Conservation (phyloP, 2,888 invertebrate genomes). For the Lithophane ornitopus region DNA sequence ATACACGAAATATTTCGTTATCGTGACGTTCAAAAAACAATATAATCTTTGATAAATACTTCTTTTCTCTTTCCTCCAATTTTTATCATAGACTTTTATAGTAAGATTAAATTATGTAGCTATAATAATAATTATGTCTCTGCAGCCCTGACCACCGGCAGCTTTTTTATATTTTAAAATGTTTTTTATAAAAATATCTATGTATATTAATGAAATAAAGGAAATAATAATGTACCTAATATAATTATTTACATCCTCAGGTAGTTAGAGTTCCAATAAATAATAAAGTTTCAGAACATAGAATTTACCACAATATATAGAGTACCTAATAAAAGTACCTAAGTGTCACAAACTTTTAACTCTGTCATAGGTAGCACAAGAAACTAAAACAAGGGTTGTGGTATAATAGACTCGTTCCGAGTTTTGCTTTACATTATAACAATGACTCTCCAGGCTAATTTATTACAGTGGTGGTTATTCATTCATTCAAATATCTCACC, state of each 20-base stretch:
- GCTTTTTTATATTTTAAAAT: no score
- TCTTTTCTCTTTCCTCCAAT: background rate
- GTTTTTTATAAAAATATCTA: no score
- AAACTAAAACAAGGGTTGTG: constrained; percentile 34
- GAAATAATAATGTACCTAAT: no score
- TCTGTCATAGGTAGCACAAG: constrained; percentile 18
- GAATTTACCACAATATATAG: background rate
- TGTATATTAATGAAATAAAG: no score
- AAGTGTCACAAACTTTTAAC: constrained; percentile 7
- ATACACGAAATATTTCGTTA: background rate
- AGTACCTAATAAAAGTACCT: constrained; percentile 13
- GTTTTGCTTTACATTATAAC: constrained; percentile 34
- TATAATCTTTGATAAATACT: background rate
- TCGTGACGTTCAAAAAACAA: background rate
- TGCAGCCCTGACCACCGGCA: no score
- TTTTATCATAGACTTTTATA: background rate
- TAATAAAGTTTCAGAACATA: no score
- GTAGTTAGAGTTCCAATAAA: no score
- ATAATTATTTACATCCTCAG: no score
- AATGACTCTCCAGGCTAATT: constrained; percentile 38
- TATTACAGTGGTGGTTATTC: constrained; percentile 28
- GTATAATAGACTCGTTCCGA: constrained; percentile 25
- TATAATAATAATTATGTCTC: no score
- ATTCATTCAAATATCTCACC: constrained; percentile 46
- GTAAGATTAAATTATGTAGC: background rate